Evolutionary conservation across 2,113 vertebrate genomes (phyloP).

Genomic region (Peromyscus polionotus): DNA sequence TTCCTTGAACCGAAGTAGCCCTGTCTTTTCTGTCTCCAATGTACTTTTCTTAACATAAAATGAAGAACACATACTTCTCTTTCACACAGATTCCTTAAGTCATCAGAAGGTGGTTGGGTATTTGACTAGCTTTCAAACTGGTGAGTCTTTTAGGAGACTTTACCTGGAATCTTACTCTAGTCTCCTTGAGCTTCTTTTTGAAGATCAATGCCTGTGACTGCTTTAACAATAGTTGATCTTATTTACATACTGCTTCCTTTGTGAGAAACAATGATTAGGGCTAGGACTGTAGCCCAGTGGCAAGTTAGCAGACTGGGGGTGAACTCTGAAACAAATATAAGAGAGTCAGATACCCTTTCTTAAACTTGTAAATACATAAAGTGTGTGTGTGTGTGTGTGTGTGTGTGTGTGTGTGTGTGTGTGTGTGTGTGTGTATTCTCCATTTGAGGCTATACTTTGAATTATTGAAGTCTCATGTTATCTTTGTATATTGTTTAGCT

Average conservation of each 20-base stretch:
- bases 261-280: neutral
- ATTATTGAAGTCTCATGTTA: neutral
- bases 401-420: neutral
- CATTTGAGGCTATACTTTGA: neutral
- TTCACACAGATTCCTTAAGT: neutral
- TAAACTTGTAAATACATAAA: neutral
- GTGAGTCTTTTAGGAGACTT: neutral
- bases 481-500: neutral
- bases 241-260: neutral
- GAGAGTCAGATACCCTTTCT: neutral
- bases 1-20: neutral
- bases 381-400: neutral
- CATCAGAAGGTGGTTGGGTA: neutral
- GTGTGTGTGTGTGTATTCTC: neutral
- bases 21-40: too few species aligned
- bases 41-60: neutral
- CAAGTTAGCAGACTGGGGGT: neutral
- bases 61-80: neutral
- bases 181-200: neutral
- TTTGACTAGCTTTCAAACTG: neutral
- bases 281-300: neutral
- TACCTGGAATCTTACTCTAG: neutral
- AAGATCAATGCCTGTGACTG: neutral
- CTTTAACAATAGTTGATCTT: neutral
- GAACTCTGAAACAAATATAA: neutral